A percentile compares a stretch with the other conserved stretches of the same genome.
Conservation (phyloP, 2,797 vertebrate species). For the Chiloscyllium punctatum region DNA sequence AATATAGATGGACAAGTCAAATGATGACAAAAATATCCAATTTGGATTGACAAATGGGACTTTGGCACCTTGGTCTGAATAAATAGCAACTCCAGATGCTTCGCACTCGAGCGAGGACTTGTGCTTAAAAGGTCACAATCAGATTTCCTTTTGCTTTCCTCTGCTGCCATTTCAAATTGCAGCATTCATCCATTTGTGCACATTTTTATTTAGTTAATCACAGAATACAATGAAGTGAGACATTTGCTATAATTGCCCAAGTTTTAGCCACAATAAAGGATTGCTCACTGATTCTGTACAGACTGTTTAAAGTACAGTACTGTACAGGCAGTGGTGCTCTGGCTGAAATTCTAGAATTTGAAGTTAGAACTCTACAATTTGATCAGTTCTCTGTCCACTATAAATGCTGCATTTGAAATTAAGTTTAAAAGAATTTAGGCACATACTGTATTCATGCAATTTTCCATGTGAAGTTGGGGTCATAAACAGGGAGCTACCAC, state of each 20-base stretch:
- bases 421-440: not conserved
- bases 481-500: not conserved
- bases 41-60: not conserved
- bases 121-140: slow-evolving; percentile 5
- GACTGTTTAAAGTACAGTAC: not conserved
- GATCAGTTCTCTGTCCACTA: not conserved
- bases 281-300: no score
- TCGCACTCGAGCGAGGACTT: not conserved
- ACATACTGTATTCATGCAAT: not conserved
- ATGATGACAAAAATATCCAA: slow-evolving; percentile 2
- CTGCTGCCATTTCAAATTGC: not conserved
- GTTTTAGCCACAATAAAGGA: not conserved
- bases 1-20: not conserved
- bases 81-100: slow-evolving; percentile 25
- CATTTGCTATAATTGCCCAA: not conserved
- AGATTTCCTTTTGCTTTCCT: not conserved
- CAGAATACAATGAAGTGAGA: not conserved
- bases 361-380: not conserved
- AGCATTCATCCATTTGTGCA: not conserved
- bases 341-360: not conserved
- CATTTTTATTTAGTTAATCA: not conserved
- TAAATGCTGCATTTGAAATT: not conserved
- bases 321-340: not conserved
- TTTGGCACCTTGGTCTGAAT: not conserved
- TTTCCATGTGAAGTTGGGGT: not conserved